These are phyloP conservation scores for Bos javanicus DNA, from an alignment of 2,113 vertebrate species.

Conservation along the genomic window DNA sequence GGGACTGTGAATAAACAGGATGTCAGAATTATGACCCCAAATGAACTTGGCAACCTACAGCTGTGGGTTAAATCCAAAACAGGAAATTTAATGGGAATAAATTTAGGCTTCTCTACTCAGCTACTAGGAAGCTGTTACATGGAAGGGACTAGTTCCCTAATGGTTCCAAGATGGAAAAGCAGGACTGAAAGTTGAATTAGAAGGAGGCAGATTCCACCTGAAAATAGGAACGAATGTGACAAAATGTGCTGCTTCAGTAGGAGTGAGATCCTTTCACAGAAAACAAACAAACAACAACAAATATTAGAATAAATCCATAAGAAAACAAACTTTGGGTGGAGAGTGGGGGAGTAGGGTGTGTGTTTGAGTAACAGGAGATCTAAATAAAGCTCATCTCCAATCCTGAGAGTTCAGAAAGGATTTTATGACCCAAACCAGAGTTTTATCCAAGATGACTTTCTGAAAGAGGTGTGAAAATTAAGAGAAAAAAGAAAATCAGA, in stretches of 20 bases:
- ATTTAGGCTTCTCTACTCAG: neutral
- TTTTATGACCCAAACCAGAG: neutral
- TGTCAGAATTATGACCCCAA: neutral
- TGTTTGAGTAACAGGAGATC: neutral
- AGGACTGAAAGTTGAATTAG: neutral
- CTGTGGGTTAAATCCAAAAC: neutral
- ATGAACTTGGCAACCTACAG: neutral
- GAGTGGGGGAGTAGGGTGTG: accelerated
- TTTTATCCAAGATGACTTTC: neutral
- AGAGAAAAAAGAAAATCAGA: neutral
- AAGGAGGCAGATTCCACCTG: neutral
- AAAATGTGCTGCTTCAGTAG: neutral
- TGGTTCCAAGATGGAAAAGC: neutral
- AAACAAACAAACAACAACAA: neutral
- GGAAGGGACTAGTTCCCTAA: neutral
- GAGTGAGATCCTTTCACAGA: neutral
- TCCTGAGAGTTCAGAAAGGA: neutral
- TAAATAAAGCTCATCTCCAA: neutral
- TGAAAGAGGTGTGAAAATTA: neutral
- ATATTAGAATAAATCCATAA: neutral
- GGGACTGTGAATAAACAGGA: neutral
- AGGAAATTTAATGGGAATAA: neutral
- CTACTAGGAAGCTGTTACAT: neutral
- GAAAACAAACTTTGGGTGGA: neutral
- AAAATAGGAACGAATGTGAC: neutral